Conservation (phyloP, 2,888 invertebrate species). For the Conops quadrifasciatus region DNA sequence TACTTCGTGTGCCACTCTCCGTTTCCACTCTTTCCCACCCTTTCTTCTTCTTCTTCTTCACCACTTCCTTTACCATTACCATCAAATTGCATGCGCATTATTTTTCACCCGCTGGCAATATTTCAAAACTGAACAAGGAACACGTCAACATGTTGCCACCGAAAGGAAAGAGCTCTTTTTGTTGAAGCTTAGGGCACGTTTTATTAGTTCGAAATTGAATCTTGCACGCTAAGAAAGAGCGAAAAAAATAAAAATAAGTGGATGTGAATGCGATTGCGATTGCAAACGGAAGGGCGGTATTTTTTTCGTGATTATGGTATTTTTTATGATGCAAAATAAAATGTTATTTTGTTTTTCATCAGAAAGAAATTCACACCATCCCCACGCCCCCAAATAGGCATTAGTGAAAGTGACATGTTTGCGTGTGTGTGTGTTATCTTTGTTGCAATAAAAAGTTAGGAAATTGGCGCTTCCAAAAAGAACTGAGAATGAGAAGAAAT, state of each 20-base stretch:
- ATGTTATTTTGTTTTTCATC: constrained; percentile 25
- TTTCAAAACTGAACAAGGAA: constrained; percentile 30
- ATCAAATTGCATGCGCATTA: not conserved
- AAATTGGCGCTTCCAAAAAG: not conserved
- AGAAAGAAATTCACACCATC: not conserved
- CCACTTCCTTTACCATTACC: not conserved
- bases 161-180: not conserved
- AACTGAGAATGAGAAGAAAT: not conserved
- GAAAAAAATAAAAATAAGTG: not conserved
- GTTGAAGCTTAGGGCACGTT: constrained; percentile 8
- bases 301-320: constrained; percentile 2
- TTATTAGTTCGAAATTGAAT: constrained; percentile 34
- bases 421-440: too few species aligned
- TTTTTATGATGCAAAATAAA: constrained; percentile 5
- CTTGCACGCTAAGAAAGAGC: not conserved
- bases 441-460: not conserved
- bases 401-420: not conserved
- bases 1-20: not conserved
- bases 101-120: constrained; percentile 21
- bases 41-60: not conserved
- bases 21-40: not conserved
- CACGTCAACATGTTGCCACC: constrained; percentile 25
- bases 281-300: constrained; percentile 14
- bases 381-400: too few species aligned
- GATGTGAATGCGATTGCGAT: not conserved